Percentiles rank a stretch among this genome's conserved stretches.
phyloP scores from a whole-genome alignment of 1,140 invertebrate species.

The Thaumatotibia leucotreta region DNA sequence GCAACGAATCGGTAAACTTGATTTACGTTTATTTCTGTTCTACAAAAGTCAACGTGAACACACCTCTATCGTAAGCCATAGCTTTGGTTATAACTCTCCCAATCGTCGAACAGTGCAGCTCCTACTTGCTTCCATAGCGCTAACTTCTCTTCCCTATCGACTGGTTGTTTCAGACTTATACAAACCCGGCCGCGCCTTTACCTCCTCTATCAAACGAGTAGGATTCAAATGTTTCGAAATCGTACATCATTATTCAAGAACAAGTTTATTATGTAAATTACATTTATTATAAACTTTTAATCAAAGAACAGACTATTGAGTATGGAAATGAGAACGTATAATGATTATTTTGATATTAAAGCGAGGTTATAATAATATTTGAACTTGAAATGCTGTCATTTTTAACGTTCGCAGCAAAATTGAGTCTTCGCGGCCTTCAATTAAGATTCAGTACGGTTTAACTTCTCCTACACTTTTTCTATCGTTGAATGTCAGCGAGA shows the following conservation, averaged over 20 bases:
- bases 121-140: slow-evolving; percentile 63
- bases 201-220: slow-evolving; percentile 50
- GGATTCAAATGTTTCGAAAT: slow-evolving; percentile 33
- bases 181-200: slow-evolving; percentile 51
- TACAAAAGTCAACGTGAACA: no score
- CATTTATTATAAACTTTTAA: not conserved
- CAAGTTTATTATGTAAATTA: not conserved
- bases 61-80: slow-evolving; percentile 60
- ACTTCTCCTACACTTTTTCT: not conserved
- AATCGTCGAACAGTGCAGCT: slow-evolving; percentile 48
- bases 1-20: no score
- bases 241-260: not conserved
- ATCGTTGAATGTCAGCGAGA: not conserved
- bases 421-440: not conserved
- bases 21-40: no score
- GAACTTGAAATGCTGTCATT: not conserved
- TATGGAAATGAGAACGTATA: not conserved
- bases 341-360: not conserved
- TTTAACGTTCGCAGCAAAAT: not conserved
- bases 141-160: slow-evolving; percentile 51
- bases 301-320: not conserved
- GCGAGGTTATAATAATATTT: not conserved
- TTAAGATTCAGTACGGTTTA: not conserved
- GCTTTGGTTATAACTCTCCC: slow-evolving; percentile 54
- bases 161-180: slow-evolving; percentile 43